These are phyloP conservation scores for Drosophila nigricruria DNA, from an alignment of 2,888 invertebrate genomes.

Conservation along the genomic window DNA sequence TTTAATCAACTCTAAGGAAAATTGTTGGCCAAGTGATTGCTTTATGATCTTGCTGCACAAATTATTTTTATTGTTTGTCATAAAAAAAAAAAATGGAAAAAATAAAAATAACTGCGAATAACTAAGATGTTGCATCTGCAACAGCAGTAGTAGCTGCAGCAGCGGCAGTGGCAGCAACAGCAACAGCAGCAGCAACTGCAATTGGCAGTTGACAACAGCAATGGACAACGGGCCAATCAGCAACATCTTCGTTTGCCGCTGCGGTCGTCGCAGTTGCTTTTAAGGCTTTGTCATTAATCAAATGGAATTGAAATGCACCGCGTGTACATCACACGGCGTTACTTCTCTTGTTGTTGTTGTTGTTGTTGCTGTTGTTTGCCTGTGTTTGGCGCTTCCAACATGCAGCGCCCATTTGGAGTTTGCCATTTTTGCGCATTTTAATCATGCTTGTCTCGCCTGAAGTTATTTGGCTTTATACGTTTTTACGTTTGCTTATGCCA, in stretches of 20 bases:
- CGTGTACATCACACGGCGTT: constrained; percentile 76
- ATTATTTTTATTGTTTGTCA: constrained; percentile 60
- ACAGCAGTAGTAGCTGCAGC: constrained; percentile 29
- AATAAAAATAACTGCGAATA: constrained; percentile 27
- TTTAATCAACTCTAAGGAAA: constrained; percentile 56
- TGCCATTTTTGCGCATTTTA: constrained; percentile 79
- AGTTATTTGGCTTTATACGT: constrained; percentile 75
- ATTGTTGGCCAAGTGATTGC: constrained; percentile 47
- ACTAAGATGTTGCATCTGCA: constrained; percentile 51
- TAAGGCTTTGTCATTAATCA: constrained; percentile 80
- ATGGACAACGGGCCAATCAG: constrained; percentile 72
- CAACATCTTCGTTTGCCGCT: constrained; percentile 70
- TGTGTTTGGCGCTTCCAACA: constrained; percentile 62
- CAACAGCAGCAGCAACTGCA: constrained; percentile 35
- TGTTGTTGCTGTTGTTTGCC: constrained; percentile 44
- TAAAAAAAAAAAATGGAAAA: constrained; percentile 40
- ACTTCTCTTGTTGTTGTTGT: constrained; percentile 41
- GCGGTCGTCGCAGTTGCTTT: constrained; percentile 67
- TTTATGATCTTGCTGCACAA: constrained; percentile 49
- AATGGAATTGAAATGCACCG: constrained; percentile 81
- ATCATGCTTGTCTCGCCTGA: constrained; percentile 78
- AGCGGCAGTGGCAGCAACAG: constrained; percentile 39
- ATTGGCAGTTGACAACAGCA: constrained; percentile 54
- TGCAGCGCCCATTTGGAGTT: constrained; percentile 80
- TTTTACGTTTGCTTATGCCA: constrained; percentile 65